A percentile compares a stretch with the other conserved stretches of the same genome.
These are phyloP conservation scores for Tylochromis polylepis DNA, from an alignment of 2,113 vertebrate species.

Conservation along the genomic window DNA sequence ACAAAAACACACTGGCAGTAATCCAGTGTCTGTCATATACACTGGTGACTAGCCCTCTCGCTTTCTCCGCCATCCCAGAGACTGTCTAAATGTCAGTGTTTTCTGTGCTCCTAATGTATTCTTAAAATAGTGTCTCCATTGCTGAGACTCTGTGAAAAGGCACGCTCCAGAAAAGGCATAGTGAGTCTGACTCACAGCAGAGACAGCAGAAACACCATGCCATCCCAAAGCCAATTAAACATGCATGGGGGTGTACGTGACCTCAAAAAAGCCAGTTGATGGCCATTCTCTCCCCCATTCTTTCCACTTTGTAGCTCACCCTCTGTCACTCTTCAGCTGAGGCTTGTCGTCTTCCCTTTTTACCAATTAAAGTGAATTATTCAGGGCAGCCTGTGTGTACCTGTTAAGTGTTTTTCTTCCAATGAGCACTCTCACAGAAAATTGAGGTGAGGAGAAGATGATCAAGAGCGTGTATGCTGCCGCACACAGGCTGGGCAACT, in stretches of 20 bases:
- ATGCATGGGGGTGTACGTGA: constrained; percentile 55
- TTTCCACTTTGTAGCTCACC: constrained; percentile 1
- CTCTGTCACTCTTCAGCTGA: background rate
- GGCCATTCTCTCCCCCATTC: constrained; percentile 17
- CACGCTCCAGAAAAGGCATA: constrained; percentile 43
- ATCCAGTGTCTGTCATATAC: constrained; percentile 27
- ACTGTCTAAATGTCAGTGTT: constrained; percentile 66
- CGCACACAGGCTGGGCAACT: background rate
- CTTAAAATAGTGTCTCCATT: constrained; percentile 60
- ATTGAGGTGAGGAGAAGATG: constrained; percentile 38
- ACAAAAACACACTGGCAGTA: constrained; percentile 3
- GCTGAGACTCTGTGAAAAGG: constrained; percentile 52
- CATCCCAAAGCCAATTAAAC: constrained; percentile 67
- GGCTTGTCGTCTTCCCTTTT: constrained; percentile 13
- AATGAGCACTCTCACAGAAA: constrained; percentile 34
- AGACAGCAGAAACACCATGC: constrained; percentile 51
- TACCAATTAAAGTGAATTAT: constrained; percentile 60
- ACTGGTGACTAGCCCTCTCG: constrained; percentile 23
- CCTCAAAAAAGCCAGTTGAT: constrained; percentile 27
- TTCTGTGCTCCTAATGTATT: constrained; percentile 58
- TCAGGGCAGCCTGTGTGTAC: constrained; percentile 30
- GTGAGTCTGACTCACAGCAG: constrained; percentile 57
- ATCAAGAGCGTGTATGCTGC: background rate
- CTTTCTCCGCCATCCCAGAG: constrained; percentile 22
- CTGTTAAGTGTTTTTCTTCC: constrained; percentile 54